Conservation (phyloP, 2,113 vertebrate genomes). For the Tamias sibiricus region DNA sequence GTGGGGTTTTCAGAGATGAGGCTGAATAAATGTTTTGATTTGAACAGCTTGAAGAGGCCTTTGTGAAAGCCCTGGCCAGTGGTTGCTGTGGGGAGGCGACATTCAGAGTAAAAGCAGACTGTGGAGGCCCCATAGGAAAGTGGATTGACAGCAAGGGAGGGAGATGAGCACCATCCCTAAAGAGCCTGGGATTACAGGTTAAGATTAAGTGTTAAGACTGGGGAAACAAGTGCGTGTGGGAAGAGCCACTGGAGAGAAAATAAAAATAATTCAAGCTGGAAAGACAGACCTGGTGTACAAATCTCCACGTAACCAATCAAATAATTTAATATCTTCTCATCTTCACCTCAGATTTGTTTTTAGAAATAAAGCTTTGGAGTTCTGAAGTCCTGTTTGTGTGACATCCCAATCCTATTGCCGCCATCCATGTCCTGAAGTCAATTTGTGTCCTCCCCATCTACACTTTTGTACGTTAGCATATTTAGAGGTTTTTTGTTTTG, state of each 20-base stretch:
- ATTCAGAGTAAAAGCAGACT: background rate
- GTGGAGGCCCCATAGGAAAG: background rate
- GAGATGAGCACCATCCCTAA: accelerated
- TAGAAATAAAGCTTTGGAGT: background rate
- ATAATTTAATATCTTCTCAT: background rate
- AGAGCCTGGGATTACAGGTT: too few species aligned
- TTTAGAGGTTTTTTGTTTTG: too few species aligned
- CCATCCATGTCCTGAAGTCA: background rate
- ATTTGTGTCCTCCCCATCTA: background rate
- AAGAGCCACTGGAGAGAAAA: background rate
- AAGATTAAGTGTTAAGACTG: background rate
- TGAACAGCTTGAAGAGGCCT: background rate
- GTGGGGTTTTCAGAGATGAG: background rate
- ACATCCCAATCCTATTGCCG: accelerated
- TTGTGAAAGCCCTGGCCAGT: background rate
- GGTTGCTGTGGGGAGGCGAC: background rate
- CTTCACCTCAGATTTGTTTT: background rate
- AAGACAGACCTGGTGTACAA: background rate
- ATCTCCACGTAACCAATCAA: too few species aligned
- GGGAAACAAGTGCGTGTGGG: background rate
- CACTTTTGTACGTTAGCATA: background rate
- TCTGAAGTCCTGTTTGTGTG: background rate
- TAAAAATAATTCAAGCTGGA: background rate
- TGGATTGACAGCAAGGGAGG: background rate
- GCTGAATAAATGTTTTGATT: background rate